Evolutionary conservation across 2,797 vertebrate genomes (phyloP), one percentile per base, ranked within the genome.

Genomic region (Propithecus perrieri): DNA sequence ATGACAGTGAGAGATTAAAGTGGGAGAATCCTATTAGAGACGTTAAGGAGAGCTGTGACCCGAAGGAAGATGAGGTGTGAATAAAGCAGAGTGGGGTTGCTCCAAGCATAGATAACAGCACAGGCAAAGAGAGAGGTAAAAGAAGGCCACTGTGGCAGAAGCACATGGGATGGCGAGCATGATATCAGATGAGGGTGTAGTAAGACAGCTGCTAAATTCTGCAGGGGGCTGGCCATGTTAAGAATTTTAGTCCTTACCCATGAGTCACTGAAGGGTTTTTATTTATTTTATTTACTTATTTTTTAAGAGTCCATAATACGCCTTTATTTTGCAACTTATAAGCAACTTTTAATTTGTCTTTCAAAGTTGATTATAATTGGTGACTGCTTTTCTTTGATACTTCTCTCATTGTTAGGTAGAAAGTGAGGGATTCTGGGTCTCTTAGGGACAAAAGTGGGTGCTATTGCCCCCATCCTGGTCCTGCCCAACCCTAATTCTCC

Each of bases 301-400:
- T 15, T 48, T 48, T 33, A 41, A 46, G 24, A 89, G 43, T 88
- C 78, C 13, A 46, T 6, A 86, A 76, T 38, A 85, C 38, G 33
- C 20, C 20, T 97, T 97, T 97, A 98, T 96, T 97, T 81, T 89
- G 43, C 57, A 93, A 83, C 12, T 75, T 67, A 63, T 15, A 80
- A 72, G 71, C 55, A 90, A 35, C 38, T 80, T 80, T 91, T 92
- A 48, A 75, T 63, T 81, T 72, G 48, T 69, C 41, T n/a, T 87
- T 93, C 33, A 43, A 81, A 90, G 59, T 35, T 90, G 76, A 63
- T 38, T 67, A 80, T 50, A 65, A 95, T 4, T 53, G 2, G 22
- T 35, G n/a, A 92, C n/a, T 71, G 61, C 20, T 92, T 85, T 95
- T 74, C 95, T 91, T 78, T 88, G 61, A 65, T 50, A 81, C 7